Percentiles rank a stretch among this genome's conserved stretches.
Evolutionary conservation across 2,113 vertebrate genomes (phyloP).

Genomic region (Vidua macroura): DNA sequence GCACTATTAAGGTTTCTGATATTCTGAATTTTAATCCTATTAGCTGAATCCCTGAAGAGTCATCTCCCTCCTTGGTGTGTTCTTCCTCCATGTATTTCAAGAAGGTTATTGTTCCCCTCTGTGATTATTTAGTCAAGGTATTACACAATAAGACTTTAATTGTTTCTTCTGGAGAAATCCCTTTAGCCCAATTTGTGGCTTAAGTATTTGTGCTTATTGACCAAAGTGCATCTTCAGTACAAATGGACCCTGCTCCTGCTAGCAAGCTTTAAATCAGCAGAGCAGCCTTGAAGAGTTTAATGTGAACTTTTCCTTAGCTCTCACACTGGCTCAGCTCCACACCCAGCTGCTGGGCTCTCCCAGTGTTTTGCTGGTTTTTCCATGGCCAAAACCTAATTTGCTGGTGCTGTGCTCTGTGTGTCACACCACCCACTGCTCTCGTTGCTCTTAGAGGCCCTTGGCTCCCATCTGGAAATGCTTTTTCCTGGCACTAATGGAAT

Average conservation of each 20-base stretch:
- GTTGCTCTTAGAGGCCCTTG: neutral
- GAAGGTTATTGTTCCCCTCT: neutral
- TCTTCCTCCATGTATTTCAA: neutral
- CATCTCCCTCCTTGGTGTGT: neutral
- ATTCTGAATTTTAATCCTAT: conserved; percentile 32
- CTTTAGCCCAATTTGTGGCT: conserved; percentile 38
- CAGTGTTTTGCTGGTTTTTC: neutral
- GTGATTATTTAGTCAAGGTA: conserved; percentile 39
- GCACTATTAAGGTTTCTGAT: neutral
- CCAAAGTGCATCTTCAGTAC: conserved; percentile 18
- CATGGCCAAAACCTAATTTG: rapidly evolving
- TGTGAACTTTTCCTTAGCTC: neutral
- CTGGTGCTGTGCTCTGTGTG: neutral
- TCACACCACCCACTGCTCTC: neutral
- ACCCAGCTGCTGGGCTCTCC: neutral
- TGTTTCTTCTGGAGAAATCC: conserved; percentile 54
- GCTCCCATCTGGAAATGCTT: neutral
- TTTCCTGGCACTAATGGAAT: neutral
- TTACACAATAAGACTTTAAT: conserved; percentile 44
- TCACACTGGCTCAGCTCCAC: neutral
- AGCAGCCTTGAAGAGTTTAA: neutral
- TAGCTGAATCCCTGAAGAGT: conserved; percentile 15
- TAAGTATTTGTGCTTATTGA: conserved; percentile 54
- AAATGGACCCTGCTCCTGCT: neutral
- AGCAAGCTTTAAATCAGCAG: neutral